phyloP scores from a whole-genome alignment of 1,140 invertebrate species.

The Bombus haemorrhoidalis region DNA sequence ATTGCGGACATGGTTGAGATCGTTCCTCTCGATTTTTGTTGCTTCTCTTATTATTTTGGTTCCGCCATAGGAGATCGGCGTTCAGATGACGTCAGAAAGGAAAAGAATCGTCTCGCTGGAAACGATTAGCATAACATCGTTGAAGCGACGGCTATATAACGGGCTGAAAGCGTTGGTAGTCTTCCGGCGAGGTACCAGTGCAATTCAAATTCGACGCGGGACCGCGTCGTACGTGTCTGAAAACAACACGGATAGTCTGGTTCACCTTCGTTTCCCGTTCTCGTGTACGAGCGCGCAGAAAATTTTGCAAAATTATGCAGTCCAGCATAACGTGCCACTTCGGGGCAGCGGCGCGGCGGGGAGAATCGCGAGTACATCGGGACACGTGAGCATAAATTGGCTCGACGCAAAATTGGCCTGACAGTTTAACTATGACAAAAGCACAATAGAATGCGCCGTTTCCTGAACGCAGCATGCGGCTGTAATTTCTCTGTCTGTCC shows the following conservation, averaged over 20 bases:
- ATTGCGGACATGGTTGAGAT: neutral
- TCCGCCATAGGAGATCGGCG: neutral
- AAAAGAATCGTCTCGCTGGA: neutral
- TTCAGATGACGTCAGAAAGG: neutral
- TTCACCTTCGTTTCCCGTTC: constrained; percentile 42
- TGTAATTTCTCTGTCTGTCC: constrained; percentile 74
- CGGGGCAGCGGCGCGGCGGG: constrained; percentile 13
- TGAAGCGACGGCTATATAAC: neutral
- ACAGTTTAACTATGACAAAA: constrained; percentile 83
- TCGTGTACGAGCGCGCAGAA: constrained; percentile 34
- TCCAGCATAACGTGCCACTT: constrained; percentile 60
- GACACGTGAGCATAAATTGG: constrained; percentile 71
- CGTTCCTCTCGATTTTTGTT: neutral
- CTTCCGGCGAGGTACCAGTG: neutral
- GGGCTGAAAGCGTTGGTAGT: too few relatives aligned
- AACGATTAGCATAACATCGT: constrained; percentile 7
- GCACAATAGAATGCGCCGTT: constrained; percentile 82
- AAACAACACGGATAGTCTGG: constrained; percentile 3
- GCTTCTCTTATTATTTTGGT: neutral
- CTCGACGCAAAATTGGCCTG: constrained; percentile 77
- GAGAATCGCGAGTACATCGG: constrained; percentile 51
- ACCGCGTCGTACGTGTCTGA: neutral
- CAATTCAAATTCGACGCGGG: neutral
- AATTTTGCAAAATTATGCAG: constrained; percentile 62
- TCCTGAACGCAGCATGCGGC: constrained; percentile 79